Base-by-base conservation (phyloP, 2,797 vertebrate genomes). In the Rhadinocentrus ornatus region DNA sequence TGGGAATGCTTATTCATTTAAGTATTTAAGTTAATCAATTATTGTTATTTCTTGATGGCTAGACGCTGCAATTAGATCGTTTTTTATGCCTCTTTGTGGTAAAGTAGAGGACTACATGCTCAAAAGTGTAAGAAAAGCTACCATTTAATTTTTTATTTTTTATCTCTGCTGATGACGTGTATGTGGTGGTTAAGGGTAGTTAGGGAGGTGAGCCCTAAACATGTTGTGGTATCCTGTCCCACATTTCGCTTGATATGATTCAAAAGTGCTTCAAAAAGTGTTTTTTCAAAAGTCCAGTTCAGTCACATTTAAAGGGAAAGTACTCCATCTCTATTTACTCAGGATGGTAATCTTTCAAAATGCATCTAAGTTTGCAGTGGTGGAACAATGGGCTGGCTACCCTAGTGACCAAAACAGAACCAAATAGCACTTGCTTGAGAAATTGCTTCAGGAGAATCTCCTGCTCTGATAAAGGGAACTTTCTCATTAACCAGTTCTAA, bases 41-140 rank as follows among this genome's bases (percentile, higher is more conserved):
- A 5, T 32, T 12, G 18, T 6, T 6, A 27, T 22, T 22, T 26
- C 13, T 20, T 48, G 6, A 39, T n/a, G 35, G 7, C n/a, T 46
- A 10, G 2, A 18, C 3, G 34, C 12, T 24, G 3, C 12, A 48
- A 18, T 54, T 55, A 39, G 16, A 15, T 62, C 69, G 54, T 8
- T 65, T 75, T 62, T 62, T 52, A 48, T 76, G 73, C 79, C 77
- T 37, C 70, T 62, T 0, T 72, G 71, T 87, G 83, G 79, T 69
- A 52, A 82, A 60, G 63, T 31, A 22, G 39, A 53, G 53, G 18
- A 81, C n/a, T 72, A 35, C 85, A 77, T 13, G 15, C 9, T 46
- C 31, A 29, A 1, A 22, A 46, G 6, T 29, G 4, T 35, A 55
- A 61, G 1, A 59, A 41, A 7, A 27, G 15, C 39, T 8, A 20